Percentiles rank a stretch among this genome's conserved stretches.
These are phyloP conservation scores for Bombylius discolor DNA, from an alignment of 2,888 invertebrate genomes.

Conservation along the genomic window DNA sequence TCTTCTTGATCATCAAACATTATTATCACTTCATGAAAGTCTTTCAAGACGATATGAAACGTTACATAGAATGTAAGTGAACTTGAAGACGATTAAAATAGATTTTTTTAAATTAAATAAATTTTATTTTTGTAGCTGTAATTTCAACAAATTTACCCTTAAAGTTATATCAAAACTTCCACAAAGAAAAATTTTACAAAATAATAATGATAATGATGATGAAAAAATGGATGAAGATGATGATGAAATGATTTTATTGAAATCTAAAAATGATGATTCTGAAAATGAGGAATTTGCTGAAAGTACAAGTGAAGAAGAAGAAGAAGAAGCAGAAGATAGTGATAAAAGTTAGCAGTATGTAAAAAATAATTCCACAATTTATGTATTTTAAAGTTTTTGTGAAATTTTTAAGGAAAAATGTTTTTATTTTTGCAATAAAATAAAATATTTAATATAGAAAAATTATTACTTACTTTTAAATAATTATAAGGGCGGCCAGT, in stretches of 20 bases:
- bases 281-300: background rate
- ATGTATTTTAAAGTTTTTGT: too few species aligned
- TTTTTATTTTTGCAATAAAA: too few species aligned
- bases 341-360: constrained; percentile 10
- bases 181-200: constrained; percentile 14
- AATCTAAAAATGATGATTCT: background rate
- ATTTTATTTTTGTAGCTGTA: constrained; percentile 49
- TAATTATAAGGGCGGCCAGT: too few species aligned
- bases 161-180: constrained; percentile 49
- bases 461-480: too few species aligned
- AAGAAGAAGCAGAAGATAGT: constrained; percentile 25
- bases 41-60: constrained; percentile 66
- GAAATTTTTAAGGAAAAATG: too few species aligned
- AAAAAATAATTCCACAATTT: too few species aligned
- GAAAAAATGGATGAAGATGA: constrained; percentile 16
- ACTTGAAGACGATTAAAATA: background rate
- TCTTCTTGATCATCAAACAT: constrained; percentile 47
- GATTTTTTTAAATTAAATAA: background rate
- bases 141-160: constrained; percentile 78
- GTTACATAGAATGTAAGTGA: constrained; percentile 71
- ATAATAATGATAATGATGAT: constrained; percentile 23
- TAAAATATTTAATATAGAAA: too few species aligned
- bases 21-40: constrained; percentile 66
- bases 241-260: background rate
- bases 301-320: constrained; percentile 1